Conservation (phyloP, 2,113 vertebrate species). For the Pangasianodon hypophthalmus region DNA sequence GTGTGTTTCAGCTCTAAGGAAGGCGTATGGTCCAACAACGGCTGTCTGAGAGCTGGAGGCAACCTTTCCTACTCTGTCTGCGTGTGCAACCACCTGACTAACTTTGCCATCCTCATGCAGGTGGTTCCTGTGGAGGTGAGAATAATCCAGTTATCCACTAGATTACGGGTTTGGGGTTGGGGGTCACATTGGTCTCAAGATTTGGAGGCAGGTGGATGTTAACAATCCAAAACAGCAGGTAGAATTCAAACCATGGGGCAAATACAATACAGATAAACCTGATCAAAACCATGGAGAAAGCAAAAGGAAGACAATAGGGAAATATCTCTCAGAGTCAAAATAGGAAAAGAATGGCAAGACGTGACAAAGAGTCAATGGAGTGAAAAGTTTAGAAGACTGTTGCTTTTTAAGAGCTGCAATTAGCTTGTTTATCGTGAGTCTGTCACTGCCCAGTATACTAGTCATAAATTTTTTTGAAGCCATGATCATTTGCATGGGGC, state of each 20-base stretch:
- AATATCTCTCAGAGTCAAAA: no score
- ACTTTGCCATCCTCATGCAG: conserved; percentile 98
- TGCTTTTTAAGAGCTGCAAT: no score
- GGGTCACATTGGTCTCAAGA: neutral
- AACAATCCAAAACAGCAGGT: neutral
- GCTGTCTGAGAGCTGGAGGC: conserved; percentile 80
- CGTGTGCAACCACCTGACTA: conserved; percentile 93
- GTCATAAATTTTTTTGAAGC: no score
- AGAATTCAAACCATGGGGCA: neutral
- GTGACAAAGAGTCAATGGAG: neutral
- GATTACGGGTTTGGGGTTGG: neutral
- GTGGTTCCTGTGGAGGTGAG: conserved; percentile 89
- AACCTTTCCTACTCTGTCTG: conserved; percentile 86
- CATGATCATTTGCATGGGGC: neutral
- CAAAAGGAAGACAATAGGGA: no score
- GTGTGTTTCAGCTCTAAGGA: conserved; percentile 75
- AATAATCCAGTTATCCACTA: neutral
- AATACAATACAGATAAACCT: neutral
- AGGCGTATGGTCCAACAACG: conserved; percentile 87
- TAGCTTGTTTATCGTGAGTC: no score
- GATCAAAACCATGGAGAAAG: neutral
- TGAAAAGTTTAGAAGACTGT: no score
- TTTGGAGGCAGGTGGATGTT: no score
- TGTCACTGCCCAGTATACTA: no score
- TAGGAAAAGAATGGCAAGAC: no score